A percentile compares a stretch with the other conserved stretches of the same genome.
Conservation (phyloP, 2,888 invertebrate genomes). For the Barypeithes pellucidus region DNA sequence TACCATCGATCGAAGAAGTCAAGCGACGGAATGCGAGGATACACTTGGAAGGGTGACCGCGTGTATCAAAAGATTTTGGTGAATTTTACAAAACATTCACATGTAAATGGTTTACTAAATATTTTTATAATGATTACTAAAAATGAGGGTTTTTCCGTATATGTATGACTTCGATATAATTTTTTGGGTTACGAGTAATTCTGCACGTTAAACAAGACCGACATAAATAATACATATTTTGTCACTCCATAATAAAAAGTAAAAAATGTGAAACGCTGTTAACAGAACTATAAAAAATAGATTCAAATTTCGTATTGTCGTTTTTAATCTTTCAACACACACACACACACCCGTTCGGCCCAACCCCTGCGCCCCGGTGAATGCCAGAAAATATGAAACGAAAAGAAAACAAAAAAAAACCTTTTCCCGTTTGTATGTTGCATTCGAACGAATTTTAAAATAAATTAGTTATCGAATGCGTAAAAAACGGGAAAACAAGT, state of each 20-base stretch:
- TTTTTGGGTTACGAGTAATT: no score
- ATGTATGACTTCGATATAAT: no score
- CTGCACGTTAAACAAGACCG: no score
- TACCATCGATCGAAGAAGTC: no score
- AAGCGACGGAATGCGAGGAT: no score
- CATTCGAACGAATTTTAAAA: constrained; percentile 57
- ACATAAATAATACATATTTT: no score
- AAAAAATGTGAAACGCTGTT: neutral
- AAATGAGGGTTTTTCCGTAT: no score
- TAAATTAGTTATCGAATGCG: constrained; percentile 58
- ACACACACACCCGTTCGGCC: neutral
- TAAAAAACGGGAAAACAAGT: constrained; percentile 48
- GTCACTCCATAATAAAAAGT: neutral
- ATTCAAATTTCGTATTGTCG: constrained; percentile 6
- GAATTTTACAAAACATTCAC: no score
- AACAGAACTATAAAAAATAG: neutral
- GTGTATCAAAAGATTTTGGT: no score
- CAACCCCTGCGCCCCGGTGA: neutral
- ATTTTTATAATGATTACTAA: no score
- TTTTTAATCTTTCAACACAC: constrained; percentile 20
- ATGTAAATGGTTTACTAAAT: no score
- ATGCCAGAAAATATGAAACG: constrained; percentile 46
- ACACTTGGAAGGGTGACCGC: no score
- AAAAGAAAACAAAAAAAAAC: constrained; percentile 37
- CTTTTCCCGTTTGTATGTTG: constrained; percentile 46